These are phyloP conservation scores for Temnothorax ravouxi DNA, from an alignment of 2,888 invertebrate species.

Conservation along the genomic window DNA sequence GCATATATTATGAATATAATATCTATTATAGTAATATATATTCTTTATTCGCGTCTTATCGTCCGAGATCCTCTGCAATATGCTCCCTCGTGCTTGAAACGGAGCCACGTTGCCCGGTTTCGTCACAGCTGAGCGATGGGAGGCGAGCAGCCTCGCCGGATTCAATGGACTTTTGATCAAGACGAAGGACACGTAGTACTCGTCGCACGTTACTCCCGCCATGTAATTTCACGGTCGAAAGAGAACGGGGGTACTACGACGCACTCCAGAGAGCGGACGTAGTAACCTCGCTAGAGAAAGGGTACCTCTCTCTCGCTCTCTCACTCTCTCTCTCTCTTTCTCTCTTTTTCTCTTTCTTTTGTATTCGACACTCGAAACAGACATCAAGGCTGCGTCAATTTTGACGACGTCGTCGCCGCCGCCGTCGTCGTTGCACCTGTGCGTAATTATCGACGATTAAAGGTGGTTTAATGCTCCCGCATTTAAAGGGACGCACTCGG, in stretches of 20 bases:
- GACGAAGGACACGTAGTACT: slow-evolving; percentile 78
- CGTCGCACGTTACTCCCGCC: slow-evolving; percentile 74
- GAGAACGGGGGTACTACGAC: slow-evolving; percentile 76
- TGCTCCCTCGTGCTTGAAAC: slow-evolving; percentile 17
- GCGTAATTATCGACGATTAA: slow-evolving; percentile 12
- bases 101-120: slow-evolving; percentile 22
- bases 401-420: background rate
- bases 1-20: background rate
- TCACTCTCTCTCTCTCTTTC: no score
- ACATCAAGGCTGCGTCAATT: slow-evolving; percentile 35
- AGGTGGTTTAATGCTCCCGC: background rate
- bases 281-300: slow-evolving; percentile 66
- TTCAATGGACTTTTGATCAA: slow-evolving; percentile 74
- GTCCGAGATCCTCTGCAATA: background rate
- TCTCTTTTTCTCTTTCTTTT: background rate
- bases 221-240: slow-evolving; percentile 76
- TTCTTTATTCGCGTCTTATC: background rate
- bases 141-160: slow-evolving; percentile 59
- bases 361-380: slow-evolving; percentile 11
- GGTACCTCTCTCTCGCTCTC: background rate
- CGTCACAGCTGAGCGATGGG: slow-evolving; percentile 47
- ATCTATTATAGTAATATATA: slow-evolving; percentile 4
- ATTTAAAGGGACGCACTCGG: slow-evolving; percentile 30
- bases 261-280: slow-evolving; percentile 71
- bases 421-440: slow-evolving; percentile 15